Base-by-base conservation (phyloP, 1,140 invertebrate species). In the Aphis gossypii region DNA sequence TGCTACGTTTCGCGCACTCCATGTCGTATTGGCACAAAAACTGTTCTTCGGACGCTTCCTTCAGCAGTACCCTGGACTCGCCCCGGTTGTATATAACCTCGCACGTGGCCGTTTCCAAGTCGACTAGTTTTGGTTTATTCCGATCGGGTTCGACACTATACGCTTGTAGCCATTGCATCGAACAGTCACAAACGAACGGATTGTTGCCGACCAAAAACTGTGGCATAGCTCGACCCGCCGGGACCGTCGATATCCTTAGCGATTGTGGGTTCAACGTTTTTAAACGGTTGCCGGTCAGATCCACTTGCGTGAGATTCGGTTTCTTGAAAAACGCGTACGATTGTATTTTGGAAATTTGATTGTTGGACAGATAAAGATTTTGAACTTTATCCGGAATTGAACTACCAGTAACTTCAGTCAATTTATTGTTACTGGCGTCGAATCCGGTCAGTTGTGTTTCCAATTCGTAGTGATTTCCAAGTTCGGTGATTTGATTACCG, bases 281-380 rank as follows among this genome's bases (percentile, higher is more conserved):
- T 94, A 99, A 97, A 94, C 97, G 97, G 95, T 99, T 99, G 83
- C 97, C 97, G 94, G 97, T 97, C 76, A 99, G 95, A 95, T 99
- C 98, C 3, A 99, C 98, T 90, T 97, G 96, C 2, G 98, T 98
- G 90, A 99, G 95, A 95, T 98, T 98, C 5, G 97, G 97, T 95
- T 99, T 99, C 95, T 98, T 98, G 95, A 98, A 97, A 95, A 99
- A 99, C n/a, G 98, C 98, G 94, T 98, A 98, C 1, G 98, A 98
- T 94, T 98, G 97, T 89, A 99, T 97, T 95, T 97, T 98, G 44
- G 96, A 96, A 94, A 99, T 98, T 76, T 97, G 95, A 96, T 99
- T 99, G 95, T 98, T 97, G 94, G 97, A 98, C 48, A 99, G 96
- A 94, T 97, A 97, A 11, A 98, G 95, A 94, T 97, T 96, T 95